These are phyloP conservation scores for Drosophila kanapiae DNA, from an alignment of 1,140 invertebrate genomes.

Conservation along the genomic window DNA sequence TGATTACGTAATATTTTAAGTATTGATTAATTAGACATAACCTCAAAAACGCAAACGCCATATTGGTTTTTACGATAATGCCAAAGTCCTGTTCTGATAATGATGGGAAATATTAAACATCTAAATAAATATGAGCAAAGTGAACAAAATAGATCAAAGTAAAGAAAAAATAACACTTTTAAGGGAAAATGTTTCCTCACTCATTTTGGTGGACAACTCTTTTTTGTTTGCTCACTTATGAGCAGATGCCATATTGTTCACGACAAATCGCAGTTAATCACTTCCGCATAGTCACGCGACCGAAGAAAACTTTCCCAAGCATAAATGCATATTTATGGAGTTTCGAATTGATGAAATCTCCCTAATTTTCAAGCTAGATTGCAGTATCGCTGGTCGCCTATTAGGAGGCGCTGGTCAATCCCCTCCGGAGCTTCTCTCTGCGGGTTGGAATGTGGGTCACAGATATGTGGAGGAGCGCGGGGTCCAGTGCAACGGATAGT, in stretches of 20 bases:
- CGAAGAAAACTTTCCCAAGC: slow-evolving; percentile 49
- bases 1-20: too few species aligned
- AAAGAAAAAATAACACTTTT: too few species aligned
- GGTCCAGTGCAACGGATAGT: slow-evolving; percentile 11
- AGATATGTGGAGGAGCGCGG: neutral
- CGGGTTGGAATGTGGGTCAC: slow-evolving; percentile 57
- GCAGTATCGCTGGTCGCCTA: slow-evolving; percentile 2
- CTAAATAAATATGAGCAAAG: too few species aligned
- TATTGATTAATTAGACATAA: too few species aligned
- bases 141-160: too few species aligned
- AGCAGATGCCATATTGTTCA: slow-evolving; percentile 1
- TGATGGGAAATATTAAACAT: too few species aligned
- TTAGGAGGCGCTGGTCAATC: slow-evolving; percentile 6
- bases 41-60: too few species aligned
- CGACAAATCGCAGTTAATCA: slow-evolving; percentile 1
- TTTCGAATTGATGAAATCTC: slow-evolving; percentile 36
- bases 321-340: slow-evolving; percentile 58
- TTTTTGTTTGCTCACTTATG: too few species aligned
- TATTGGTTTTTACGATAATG: too few species aligned
- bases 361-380: slow-evolving; percentile 31
- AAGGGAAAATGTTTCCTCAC: too few species aligned
- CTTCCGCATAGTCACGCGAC: slow-evolving; percentile 40
- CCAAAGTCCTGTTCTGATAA: too few species aligned
- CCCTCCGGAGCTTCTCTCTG: slow-evolving; percentile 6
- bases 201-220: too few species aligned